phyloP scores from a whole-genome alignment of 2,888 invertebrate species.

The Leptinotarsa peninsularis region DNA sequence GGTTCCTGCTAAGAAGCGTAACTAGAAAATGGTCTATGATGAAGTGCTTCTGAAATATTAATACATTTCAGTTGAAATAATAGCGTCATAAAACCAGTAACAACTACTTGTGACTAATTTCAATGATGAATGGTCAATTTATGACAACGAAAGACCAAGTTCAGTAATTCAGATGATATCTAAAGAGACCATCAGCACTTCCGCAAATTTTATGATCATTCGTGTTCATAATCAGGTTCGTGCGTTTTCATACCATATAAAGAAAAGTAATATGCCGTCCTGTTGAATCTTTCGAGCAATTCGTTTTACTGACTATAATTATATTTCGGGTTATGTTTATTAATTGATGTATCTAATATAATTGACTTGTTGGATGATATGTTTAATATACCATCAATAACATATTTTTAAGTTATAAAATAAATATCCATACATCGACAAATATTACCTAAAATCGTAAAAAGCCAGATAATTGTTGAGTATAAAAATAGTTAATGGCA shows the following conservation, averaged over 20 bases:
- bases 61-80: background rate
- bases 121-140: slow-evolving; percentile 18
- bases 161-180: slow-evolving; percentile 15
- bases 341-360: background rate
- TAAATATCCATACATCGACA: no score
- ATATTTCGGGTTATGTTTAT: background rate
- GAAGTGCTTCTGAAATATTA: no score
- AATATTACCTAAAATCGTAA: no score
- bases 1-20: no score
- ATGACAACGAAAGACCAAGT: background rate
- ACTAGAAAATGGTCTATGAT: no score
- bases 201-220: slow-evolving; percentile 16
- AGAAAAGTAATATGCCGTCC: slow-evolving; percentile 13
- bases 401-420: no score
- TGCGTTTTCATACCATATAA: slow-evolving; percentile 18
- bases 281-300: slow-evolving; percentile 11
- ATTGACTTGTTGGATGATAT: background rate
- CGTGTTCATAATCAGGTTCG: background rate
- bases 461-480: no score
- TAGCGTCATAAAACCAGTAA: background rate
- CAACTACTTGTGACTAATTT: slow-evolving; percentile 15
- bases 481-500: no score
- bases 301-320: slow-evolving; percentile 6
- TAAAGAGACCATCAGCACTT: slow-evolving; percentile 13
- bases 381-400: no score